Conservation (phyloP, 2,888 invertebrate species). For the Idaea biselata region DNA sequence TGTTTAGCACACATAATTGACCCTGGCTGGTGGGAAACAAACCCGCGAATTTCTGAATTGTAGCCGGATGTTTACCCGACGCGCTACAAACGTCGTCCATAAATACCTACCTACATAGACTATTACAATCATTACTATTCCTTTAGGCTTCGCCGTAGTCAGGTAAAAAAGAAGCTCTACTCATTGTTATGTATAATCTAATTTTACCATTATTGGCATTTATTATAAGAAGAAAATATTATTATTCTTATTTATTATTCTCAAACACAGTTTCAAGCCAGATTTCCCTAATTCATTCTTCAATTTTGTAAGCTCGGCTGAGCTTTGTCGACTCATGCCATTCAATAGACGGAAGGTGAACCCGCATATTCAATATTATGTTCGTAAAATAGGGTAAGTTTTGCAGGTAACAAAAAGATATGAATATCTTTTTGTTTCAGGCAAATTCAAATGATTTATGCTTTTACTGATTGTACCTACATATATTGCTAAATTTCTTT, state of each 20-base stretch:
- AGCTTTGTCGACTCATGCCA: background rate
- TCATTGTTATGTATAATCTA: no score
- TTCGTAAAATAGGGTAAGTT: background rate
- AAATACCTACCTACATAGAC: no score
- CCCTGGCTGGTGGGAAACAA: no score
- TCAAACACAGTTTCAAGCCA: background rate
- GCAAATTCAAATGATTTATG: background rate
- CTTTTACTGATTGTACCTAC: background rate
- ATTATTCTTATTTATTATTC: background rate
- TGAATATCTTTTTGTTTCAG: background rate
- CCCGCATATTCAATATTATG: background rate
- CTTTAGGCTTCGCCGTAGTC: no score
- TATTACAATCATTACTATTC: no score
- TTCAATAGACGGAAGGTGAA: background rate
- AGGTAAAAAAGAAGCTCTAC: no score
- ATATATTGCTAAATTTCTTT: no score
- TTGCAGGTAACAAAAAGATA: background rate
- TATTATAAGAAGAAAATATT: background rate
- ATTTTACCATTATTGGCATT: background rate
- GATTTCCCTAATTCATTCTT: background rate
- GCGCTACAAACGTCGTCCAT: no score
- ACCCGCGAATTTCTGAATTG: no score
- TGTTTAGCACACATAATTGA: no score
- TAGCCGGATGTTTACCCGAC: no score
- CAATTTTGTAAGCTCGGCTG: background rate